Percentiles rank a stretch among this genome's conserved stretches.
Conservation (phyloP, 2,888 invertebrate genomes). For the Zaprionus obscuricornis region DNA sequence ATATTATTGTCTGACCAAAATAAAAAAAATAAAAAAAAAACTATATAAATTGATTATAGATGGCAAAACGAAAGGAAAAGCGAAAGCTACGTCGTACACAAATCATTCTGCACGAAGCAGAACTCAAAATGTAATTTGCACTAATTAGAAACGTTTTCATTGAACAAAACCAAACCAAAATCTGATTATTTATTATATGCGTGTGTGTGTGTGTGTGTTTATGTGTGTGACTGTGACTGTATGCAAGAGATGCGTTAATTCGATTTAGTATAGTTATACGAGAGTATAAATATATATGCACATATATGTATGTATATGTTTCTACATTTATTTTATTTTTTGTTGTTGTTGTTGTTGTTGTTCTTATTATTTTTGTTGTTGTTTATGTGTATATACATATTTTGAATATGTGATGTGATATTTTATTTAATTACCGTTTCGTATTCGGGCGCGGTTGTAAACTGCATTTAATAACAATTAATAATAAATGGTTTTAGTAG, state of each 20-base stretch:
- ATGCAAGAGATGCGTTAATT: conserved; percentile 36
- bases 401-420: conserved; percentile 28
- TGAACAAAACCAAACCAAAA: conserved; percentile 61
- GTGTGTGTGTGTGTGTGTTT: conserved; percentile 12
- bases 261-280: conserved; percentile 25
- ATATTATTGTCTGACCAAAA: too few species aligned
- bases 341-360: conserved; percentile 21
- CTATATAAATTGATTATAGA: conserved; percentile 8
- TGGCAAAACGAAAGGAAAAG: conserved; percentile 28
- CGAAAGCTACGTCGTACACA: conserved; percentile 19
- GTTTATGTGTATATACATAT: conserved; percentile 4
- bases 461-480: conserved; percentile 79
- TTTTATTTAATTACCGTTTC: conserved; percentile 83
- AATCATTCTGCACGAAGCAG: conserved; percentile 30
- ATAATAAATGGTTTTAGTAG: conserved; percentile 69
- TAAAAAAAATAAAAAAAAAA: conserved; percentile 10
- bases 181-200: conserved; percentile 55
- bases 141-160: conserved; percentile 69
- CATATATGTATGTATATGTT: too few species aligned
- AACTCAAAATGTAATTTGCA: conserved; percentile 62
- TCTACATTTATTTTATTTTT: conserved; percentile 15
- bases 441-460: conserved; percentile 84
- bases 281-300: too few species aligned
- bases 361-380: conserved; percentile 18
- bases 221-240: conserved; percentile 9